Conservation (phyloP, 2,113 vertebrate genomes). For the Gallinago jamesoni region DNA sequence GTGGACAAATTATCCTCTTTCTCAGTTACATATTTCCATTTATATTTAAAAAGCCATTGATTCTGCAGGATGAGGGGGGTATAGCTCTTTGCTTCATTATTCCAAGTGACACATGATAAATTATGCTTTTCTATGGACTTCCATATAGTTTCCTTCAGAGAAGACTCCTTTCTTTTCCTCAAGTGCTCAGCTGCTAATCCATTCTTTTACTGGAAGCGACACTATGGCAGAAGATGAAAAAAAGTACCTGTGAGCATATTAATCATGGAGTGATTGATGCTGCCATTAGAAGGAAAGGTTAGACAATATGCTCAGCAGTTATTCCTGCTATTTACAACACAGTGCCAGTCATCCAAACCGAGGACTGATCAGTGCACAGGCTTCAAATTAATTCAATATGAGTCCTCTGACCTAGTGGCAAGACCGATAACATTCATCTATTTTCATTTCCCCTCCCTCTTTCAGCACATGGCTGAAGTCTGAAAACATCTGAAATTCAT, state of each 20-base stretch:
- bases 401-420: not conserved
- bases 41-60: not conserved
- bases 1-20: not conserved
- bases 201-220: not conserved
- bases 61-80: not conserved
- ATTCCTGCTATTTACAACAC: not conserved
- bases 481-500: not conserved
- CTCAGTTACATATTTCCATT: not conserved
- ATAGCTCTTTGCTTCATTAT: not conserved
- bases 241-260: not conserved
- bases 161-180: not conserved
- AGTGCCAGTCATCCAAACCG: not conserved
- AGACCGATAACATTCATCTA: not conserved
- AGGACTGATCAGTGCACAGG: not conserved
- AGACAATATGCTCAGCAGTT: constrained; percentile 22
- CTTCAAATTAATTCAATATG: not conserved
- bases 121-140: not conserved
- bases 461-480: not conserved
- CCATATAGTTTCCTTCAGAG: not conserved
- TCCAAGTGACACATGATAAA: constrained; percentile 13
- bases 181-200: not conserved
- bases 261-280: constrained; percentile 2
- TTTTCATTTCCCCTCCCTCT: not conserved
- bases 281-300: not conserved
- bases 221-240: not conserved